Conservation (phyloP, 2,888 invertebrate genomes). For the Cosmopolites sordidus region DNA sequence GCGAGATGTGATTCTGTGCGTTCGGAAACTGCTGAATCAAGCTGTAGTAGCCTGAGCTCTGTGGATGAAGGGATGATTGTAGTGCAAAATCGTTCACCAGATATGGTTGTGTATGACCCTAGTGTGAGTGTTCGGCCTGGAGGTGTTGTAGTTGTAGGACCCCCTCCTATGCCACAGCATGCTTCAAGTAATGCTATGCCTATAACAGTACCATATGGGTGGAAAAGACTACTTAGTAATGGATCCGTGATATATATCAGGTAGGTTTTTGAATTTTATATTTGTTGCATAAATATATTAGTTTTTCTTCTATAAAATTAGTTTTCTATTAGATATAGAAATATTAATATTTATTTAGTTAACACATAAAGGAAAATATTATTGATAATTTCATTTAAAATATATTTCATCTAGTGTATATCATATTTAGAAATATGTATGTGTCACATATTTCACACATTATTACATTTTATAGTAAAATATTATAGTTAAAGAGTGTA, state of each 20-base stretch:
- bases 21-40: slow-evolving; percentile 58
- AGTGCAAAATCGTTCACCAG: slow-evolving; percentile 37
- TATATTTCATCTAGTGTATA: no score
- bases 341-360: no score
- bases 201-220: slow-evolving; percentile 66
- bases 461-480: no score
- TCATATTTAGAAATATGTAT: no score
- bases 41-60: slow-evolving; percentile 54
- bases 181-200: slow-evolving; percentile 17
- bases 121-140: slow-evolving; percentile 48
- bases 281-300: no score
- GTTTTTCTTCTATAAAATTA: no score
- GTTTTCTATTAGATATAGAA: no score
- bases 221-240: slow-evolving; percentile 70
- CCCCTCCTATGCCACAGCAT: slow-evolving; percentile 29
- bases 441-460: no score
- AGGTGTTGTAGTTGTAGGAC: slow-evolving; percentile 44
- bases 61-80: slow-evolving; percentile 42
- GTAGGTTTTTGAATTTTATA: slow-evolving; percentile 49
- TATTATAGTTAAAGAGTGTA: no score
- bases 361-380: no score
- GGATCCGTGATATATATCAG: slow-evolving; percentile 74
- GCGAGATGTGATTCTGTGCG: slow-evolving; percentile 56
- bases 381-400: no score
- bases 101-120: slow-evolving; percentile 48